Percentiles rank a stretch among this genome's conserved stretches.
These are phyloP conservation scores for Solenopsis fugax DNA, from an alignment of 1,140 invertebrate genomes.

Conservation along the genomic window DNA sequence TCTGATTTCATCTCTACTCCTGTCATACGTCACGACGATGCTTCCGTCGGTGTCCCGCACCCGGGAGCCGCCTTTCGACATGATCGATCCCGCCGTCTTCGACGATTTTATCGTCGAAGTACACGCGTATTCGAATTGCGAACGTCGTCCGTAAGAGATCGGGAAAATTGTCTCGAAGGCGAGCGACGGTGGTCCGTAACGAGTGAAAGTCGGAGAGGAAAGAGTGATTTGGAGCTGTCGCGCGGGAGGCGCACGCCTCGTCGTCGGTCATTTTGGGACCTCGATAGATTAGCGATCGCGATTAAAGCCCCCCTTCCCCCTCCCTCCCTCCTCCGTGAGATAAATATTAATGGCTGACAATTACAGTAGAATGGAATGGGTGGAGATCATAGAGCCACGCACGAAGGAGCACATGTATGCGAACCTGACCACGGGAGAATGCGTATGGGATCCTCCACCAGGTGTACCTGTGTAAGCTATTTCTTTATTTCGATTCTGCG, in stretches of 20 bases:
- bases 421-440: constrained; percentile 98
- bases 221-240: constrained; percentile 25
- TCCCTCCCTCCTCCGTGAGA: not conserved
- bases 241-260: constrained; percentile 15
- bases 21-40: not conserved
- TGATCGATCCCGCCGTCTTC: constrained; percentile 44
- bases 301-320: not conserved
- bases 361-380: constrained; percentile 95
- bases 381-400: constrained; percentile 99
- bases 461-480: constrained; percentile 92
- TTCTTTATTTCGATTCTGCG: not conserved
- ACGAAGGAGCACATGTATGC: constrained; percentile 99
- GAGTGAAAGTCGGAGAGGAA: constrained; percentile 45
- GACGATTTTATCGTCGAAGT: constrained; percentile 5
- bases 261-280: not conserved
- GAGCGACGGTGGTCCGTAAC: not conserved
- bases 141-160: not conserved
- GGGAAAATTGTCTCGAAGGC: not conserved
- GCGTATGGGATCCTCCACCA: constrained; percentile 98
- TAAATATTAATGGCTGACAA: constrained; percentile 36
- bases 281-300: constrained; percentile 5
- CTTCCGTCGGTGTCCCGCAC: not conserved
- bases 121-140: not conserved
- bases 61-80: constrained; percentile 20
- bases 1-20: too few species aligned